Base-by-base conservation (phyloP, 2,797 vertebrate species). In the Menidia menidia region DNA sequence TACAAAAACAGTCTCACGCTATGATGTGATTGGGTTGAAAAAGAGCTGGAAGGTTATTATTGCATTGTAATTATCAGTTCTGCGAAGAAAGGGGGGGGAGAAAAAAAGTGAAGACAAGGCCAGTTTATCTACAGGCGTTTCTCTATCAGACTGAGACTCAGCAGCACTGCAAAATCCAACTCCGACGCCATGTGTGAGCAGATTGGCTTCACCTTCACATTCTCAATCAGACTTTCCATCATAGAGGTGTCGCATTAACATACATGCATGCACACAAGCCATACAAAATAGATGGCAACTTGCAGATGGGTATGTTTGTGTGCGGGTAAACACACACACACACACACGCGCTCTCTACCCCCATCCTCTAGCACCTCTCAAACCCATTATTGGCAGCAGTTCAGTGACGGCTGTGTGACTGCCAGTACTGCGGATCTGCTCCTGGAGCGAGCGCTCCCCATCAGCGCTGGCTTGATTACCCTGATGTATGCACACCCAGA, bases 401-500 rank as follows among this genome's bases (percentile, higher is more conserved):
- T 92, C 92, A 93, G 88, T 92, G 90, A 92, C 79, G 92, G 89
- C 88, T 89, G 89, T 91, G 91, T 91, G 91, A 90, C 91, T 92
- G 92, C 91, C 92, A 93, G 92, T 88, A 88, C 91, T 92, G 91
- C 90, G 84, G 91, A 92, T 92, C 88, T 91, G 86, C 89, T 92
- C 90, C 90, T 92, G 89, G 88, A 92, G 91, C 81, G 82, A 90
- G 85, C 85, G 81, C 89, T 88, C 81, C 89, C 91, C 89, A 93
- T 91, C 92, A 92, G 91, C 88, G 81, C 87, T 86, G 89, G 89
- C 87, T 92, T 93, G 92, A 93, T 94, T 92, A 92, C 92, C 88
- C 92, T 94, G 93, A 94, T 92, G 88, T 92, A 90, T 92, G 88
- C 90, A 92, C 89, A 91, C 88, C 88, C 90, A 93, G 90, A 92